A percentile compares a stretch with the other conserved stretches of the same genome.
phyloP scores from a whole-genome alignment of 92 coral and sea anemone genomes.

The Parazoanthus darwini region DNA sequence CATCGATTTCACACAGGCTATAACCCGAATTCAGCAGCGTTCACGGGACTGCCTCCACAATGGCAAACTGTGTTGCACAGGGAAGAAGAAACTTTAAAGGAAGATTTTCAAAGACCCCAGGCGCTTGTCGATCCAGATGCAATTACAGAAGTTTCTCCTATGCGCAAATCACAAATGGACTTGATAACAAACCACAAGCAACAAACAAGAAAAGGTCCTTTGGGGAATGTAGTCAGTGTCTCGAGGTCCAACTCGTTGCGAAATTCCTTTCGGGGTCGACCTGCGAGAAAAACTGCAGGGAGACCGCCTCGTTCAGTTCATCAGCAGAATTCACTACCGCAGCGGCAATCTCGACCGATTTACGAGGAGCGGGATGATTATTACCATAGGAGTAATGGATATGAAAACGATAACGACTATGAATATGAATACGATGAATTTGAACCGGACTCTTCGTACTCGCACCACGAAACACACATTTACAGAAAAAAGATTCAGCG shows the following conservation, averaged over 20 bases:
- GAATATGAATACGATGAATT: conserved; percentile 33
- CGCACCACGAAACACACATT: conserved; percentile 37
- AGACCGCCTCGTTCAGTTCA: conserved; percentile 30
- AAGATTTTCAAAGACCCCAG: conserved; percentile 71
- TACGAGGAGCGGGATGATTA: conserved; percentile 37
- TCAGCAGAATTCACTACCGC: conserved; percentile 38
- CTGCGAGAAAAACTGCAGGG: conserved; percentile 44
- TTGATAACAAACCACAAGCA: conserved; percentile 59
- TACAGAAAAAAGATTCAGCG: conserved; percentile 51
- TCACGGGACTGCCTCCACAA: conserved; percentile 95
- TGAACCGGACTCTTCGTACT: conserved; percentile 35
- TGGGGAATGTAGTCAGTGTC: conserved; percentile 71
- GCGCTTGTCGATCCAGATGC: conserved; percentile 97
- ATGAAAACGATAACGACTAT: conserved; percentile 39
- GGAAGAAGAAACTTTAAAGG: conserved; percentile 63
- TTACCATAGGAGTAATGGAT: conserved; percentile 34
- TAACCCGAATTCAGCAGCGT: conserved; percentile 70
- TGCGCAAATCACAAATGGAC: conserved; percentile 76
- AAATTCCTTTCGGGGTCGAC: conserved; percentile 81
- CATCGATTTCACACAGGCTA: conserved; percentile 96
- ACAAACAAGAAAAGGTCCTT: conserved; percentile 52
- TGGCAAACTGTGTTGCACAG: conserved; percentile 87
- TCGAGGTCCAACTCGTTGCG: conserved; percentile 96
- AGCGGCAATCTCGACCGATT: conserved; percentile 31
- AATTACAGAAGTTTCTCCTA: conserved; percentile 88